Percentiles rank a stretch among this genome's conserved stretches.
phyloP scores from a whole-genome alignment of 2,888 invertebrate genomes.

The Teleiodes luculella region DNA sequence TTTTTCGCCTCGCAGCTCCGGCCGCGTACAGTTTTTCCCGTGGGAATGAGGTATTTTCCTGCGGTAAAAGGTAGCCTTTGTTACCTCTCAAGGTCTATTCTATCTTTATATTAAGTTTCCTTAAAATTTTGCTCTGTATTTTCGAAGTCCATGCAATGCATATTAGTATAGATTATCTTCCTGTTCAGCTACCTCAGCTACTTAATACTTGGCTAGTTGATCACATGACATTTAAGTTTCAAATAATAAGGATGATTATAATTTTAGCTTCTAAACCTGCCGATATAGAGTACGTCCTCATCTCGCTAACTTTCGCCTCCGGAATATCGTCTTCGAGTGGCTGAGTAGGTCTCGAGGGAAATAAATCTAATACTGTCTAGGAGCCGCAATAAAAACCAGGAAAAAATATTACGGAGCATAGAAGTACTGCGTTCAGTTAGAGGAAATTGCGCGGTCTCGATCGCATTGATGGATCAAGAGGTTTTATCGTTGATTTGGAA shows the following conservation, averaged over 20 bases:
- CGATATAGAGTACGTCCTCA: constrained; percentile 3
- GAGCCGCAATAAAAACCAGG: constrained; percentile 19
- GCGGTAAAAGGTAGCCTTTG: too few species aligned
- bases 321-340: constrained; percentile 12
- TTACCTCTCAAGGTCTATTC: too few species aligned
- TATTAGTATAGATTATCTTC: too few species aligned
- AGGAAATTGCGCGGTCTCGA: constrained; percentile 1
- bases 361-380: constrained; percentile 22
- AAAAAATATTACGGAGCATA: constrained; percentile 14
- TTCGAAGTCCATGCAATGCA: too few species aligned
- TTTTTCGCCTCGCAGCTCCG: too few species aligned
- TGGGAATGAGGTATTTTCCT: too few species aligned
- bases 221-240: too few species aligned
- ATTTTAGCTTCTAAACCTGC: background rate
- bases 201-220: too few species aligned
- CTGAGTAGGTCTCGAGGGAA: constrained; percentile 16
- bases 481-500: background rate
- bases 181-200: too few species aligned
- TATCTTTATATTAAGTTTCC: too few species aligned
- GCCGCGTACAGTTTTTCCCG: too few species aligned
- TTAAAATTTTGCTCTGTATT: too few species aligned
- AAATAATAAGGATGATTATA: background rate
- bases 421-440: constrained; percentile 13
- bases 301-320: background rate
- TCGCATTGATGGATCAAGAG: constrained; percentile 5